Conservation (phyloP, 2,888 invertebrate genomes). For the Oscheius sp. region DNA sequence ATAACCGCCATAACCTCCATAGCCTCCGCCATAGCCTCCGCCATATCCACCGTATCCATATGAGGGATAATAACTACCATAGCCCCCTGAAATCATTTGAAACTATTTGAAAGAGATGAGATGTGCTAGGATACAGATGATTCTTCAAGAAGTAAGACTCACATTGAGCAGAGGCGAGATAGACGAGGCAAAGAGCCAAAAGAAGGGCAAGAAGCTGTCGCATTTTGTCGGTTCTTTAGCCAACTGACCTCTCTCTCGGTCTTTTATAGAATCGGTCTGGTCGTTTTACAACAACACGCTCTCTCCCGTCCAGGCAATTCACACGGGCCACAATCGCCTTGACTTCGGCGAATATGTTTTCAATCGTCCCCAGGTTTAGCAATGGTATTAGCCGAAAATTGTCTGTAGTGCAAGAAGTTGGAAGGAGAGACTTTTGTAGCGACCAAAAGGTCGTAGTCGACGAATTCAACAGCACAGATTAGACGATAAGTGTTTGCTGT, state of each 20-base stretch:
- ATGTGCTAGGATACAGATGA: background rate
- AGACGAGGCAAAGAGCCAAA: background rate
- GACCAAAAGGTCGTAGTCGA: no score
- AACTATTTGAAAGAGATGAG: background rate
- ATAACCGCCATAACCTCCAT: background rate
- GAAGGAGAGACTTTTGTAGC: no score
- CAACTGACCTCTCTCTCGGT: background rate
- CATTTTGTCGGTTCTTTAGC: background rate
- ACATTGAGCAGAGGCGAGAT: background rate
- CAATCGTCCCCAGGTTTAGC: background rate
- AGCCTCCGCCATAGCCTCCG: background rate
- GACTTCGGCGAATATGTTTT: constrained; percentile 6
- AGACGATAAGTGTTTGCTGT: background rate
- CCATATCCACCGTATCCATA: constrained; percentile 1
- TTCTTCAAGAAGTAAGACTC: constrained; percentile 20
- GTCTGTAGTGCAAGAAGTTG: no score
- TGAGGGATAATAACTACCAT: no score
- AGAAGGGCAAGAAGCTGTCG: background rate
- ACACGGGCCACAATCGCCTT: background rate
- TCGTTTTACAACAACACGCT: background rate
- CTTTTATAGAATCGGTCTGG: background rate
- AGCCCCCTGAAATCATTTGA: constrained; percentile 10
- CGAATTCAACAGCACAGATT: background rate
- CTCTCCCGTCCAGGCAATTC: background rate
- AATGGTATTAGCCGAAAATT: background rate